Conservation (phyloP, 2,113 vertebrate species). For the Agelaius tricolor region DNA sequence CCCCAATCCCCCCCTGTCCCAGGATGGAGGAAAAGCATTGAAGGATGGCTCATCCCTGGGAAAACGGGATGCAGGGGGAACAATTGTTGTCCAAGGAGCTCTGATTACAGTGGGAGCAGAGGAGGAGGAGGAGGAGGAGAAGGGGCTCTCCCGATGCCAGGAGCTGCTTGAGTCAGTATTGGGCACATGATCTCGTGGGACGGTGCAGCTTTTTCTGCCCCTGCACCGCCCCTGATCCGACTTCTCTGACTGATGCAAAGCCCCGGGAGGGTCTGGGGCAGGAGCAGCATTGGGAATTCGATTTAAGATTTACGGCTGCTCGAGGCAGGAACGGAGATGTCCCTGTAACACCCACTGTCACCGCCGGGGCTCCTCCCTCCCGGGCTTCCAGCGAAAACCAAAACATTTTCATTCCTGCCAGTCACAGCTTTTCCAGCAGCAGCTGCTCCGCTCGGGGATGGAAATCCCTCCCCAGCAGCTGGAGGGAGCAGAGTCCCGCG, state of each 20-base stretch:
- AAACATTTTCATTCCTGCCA: rapidly evolving
- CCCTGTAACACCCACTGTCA: rapidly evolving
- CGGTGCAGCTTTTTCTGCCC: background rate
- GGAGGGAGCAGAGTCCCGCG: background rate
- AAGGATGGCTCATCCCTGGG: background rate
- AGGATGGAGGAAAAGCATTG: background rate
- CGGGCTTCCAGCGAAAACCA: rapidly evolving
- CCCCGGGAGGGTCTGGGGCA: background rate
- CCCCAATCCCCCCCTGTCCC: rapidly evolving
- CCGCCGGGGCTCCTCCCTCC: background rate
- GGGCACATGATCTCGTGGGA: rapidly evolving
- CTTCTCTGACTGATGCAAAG: background rate
- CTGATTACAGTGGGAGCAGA: rapidly evolving
- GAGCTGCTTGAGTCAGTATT: rapidly evolving
- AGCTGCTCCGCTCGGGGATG: background rate
- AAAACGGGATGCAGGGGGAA: rapidly evolving
- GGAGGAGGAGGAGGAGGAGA: background rate
- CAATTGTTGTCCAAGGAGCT: rapidly evolving
- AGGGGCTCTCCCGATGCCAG: background rate
- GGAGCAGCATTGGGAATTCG: background rate
- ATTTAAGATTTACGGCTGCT: background rate
- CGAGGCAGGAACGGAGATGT: rapidly evolving
- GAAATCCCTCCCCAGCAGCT: background rate
- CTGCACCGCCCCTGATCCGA: rapidly evolving
- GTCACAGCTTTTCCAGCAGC: background rate